These are phyloP conservation scores for Dreissena polymorpha DNA, from an alignment of 1,140 invertebrate species.

Conservation along the genomic window DNA sequence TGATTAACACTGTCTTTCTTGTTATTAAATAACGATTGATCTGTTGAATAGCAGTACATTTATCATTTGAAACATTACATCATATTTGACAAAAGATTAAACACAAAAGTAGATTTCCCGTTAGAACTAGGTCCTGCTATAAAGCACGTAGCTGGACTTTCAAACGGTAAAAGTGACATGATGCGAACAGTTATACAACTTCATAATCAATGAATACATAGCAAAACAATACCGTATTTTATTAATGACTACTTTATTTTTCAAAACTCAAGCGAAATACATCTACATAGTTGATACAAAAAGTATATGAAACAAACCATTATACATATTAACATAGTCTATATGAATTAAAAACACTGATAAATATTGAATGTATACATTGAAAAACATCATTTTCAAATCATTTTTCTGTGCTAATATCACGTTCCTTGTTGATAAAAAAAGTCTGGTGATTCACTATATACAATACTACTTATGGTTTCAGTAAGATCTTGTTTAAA, in stretches of 20 bases:
- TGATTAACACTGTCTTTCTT: not conserved
- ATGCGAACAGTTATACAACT: not conserved
- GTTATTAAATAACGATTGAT: too few species aligned
- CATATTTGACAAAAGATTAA: too few species aligned
- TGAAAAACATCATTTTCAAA: not conserved
- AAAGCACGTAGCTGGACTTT: too few species aligned
- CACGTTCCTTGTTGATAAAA: constrained; percentile 22
- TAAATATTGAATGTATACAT: too few species aligned
- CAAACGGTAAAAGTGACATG: too few species aligned
- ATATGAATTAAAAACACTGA: constrained; percentile 1
- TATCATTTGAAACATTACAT: too few species aligned
- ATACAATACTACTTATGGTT: too few species aligned
- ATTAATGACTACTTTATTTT: constrained; percentile 4
- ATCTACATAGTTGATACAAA: not conserved
- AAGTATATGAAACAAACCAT: not conserved
- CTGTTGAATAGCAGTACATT: too few species aligned
- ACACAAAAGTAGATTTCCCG: too few species aligned
- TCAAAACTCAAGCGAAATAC: not conserved
- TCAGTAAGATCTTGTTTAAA: too few species aligned
- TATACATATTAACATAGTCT: not conserved
- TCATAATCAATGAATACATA: not conserved
- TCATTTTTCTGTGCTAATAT: constrained; percentile 46
- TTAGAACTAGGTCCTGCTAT: too few species aligned
- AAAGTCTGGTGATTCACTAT: constrained; percentile 15
- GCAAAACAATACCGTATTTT: constrained; percentile 6